A percentile compares a stretch with the other conserved stretches of the same genome.
These are phyloP conservation scores for Villa cingulata DNA, from an alignment of 2,888 invertebrate genomes.

Conservation along the genomic window DNA sequence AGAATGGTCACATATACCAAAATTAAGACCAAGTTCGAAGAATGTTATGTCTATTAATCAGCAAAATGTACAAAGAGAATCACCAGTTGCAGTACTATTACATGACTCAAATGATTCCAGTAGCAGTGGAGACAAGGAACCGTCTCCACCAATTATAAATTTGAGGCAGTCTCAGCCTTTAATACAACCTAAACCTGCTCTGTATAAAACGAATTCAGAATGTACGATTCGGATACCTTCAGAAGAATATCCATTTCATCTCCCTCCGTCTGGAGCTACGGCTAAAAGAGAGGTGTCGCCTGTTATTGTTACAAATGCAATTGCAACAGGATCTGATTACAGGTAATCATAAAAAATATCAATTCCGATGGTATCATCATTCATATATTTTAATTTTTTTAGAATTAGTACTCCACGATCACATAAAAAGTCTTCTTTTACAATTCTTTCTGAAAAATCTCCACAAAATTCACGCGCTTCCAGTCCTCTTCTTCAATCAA, in stretches of 20 bases:
- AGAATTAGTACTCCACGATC: conserved; percentile 37
- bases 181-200: background rate
- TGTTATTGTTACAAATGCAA: conserved; percentile 29
- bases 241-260: background rate
- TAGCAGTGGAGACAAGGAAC: conserved; percentile 28
- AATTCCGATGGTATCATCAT: too few species aligned
- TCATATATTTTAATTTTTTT: too few species aligned
- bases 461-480: conserved; percentile 40
- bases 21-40: conserved; percentile 32
- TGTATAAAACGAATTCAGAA: background rate
- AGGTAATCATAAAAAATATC: too few species aligned
- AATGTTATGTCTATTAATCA: conserved; percentile 33
- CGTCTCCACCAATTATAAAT: conserved; percentile 4
- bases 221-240: background rate
- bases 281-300: conserved; percentile 26
- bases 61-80: conserved; percentile 24
- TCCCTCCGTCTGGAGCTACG: conserved; percentile 8
- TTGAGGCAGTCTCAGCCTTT: background rate
- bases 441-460: conserved; percentile 48
- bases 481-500: conserved; percentile 35
- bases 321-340: conserved; percentile 31
- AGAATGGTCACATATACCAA: conserved; percentile 33
- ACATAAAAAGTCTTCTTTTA: conserved; percentile 54
- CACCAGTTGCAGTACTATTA: conserved; percentile 32
- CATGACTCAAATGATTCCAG: conserved; percentile 33